Conservation (phyloP, 2,888 invertebrate species). For the Chrysina gloriosa region DNA sequence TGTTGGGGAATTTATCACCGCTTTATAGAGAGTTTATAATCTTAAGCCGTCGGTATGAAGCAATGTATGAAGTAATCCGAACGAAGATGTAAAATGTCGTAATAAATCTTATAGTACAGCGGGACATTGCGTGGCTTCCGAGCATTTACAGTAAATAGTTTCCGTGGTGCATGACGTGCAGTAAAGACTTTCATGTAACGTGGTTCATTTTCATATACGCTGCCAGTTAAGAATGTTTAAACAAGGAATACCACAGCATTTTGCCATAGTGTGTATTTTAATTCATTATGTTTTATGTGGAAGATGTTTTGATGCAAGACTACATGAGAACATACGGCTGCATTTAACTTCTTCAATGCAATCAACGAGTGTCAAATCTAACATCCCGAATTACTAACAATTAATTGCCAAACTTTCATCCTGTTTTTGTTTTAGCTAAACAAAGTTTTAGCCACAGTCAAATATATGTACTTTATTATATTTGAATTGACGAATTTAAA, state of each 20-base stretch:
- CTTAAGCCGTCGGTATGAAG: neutral
- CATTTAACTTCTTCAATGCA: too few species aligned
- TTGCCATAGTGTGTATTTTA: neutral
- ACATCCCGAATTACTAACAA: too few species aligned
- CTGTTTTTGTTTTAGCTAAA: too few species aligned
- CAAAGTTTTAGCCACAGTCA: too few species aligned
- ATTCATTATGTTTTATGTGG: too few species aligned
- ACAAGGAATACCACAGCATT: neutral
- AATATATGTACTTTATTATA: too few species aligned
- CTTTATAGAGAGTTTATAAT: constrained; percentile 18
- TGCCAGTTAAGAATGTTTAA: neutral
- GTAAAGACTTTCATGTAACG: neutral
- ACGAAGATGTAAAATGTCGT: constrained; percentile 4
- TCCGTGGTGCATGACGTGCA: constrained; percentile 14
- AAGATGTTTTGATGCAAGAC: too few species aligned
- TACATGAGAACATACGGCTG: too few species aligned
- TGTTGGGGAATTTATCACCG: constrained; percentile 5
- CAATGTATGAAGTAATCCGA: neutral
- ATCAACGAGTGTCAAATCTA: too few species aligned
- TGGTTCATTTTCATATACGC: constrained; percentile 11
- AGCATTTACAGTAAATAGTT: constrained; percentile 15
- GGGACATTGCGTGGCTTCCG: constrained; percentile 3
- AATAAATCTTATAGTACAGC: constrained; percentile 18
- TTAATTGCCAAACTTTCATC: too few species aligned
- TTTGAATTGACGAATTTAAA: too few species aligned